These are phyloP conservation scores for Metopia argyrocephala DNA, from an alignment of 2,888 invertebrate species.

Conservation along the genomic window DNA sequence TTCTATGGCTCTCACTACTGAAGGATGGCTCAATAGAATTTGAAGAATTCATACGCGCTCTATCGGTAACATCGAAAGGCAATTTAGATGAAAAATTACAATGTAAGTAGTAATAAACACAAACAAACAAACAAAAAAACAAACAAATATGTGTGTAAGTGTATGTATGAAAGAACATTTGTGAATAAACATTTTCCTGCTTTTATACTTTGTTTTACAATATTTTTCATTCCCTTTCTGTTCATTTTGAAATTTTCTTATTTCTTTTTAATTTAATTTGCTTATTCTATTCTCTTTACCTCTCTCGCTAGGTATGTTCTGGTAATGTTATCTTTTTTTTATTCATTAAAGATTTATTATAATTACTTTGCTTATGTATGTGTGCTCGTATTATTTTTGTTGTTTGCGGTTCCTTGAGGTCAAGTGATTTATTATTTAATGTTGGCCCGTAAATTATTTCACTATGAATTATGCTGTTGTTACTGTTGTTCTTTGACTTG, in stretches of 20 bases:
- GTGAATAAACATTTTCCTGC: neutral
- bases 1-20: neutral
- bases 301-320: no score
- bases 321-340: no score
- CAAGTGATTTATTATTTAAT: slow-evolving; percentile 51
- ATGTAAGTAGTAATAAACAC: no score
- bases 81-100: slow-evolving; percentile 99
- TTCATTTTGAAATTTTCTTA: slow-evolving; percentile 9
- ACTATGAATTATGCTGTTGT: neutral
- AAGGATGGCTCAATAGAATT: slow-evolving; percentile 99
- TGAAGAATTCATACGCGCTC: slow-evolving; percentile 98
- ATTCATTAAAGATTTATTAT: slow-evolving; percentile 53
- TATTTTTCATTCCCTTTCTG: neutral
- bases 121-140: no score
- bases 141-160: slow-evolving; percentile 15
- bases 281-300: slow-evolving; percentile 17
- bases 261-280: neutral
- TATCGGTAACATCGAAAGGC: slow-evolving; percentile 98
- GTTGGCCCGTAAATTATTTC: slow-evolving; percentile 31
- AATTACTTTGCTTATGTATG: slow-evolving; percentile 30
- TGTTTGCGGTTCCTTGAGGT: slow-evolving; percentile 8
- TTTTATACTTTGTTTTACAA: slow-evolving; percentile 8
- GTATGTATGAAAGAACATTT: neutral
- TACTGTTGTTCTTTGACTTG: neutral
- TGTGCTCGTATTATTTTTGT: neutral